Conservation (phyloP, 2,888 invertebrate genomes). For the Campoplex capitator region DNA sequence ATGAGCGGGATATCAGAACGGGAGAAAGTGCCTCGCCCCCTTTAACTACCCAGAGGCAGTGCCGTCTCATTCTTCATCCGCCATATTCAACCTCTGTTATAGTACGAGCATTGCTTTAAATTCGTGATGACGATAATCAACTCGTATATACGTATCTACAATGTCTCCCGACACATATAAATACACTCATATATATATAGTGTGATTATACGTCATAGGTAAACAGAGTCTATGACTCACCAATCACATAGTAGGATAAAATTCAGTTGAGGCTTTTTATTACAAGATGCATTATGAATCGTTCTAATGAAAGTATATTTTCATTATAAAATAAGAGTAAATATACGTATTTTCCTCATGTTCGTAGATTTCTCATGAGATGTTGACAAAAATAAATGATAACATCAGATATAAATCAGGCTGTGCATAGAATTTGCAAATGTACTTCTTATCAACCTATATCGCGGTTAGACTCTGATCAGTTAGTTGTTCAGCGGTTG, state of each 20-base stretch:
- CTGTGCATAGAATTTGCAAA: neutral
- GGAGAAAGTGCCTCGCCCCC: constrained; percentile 70
- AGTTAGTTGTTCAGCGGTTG: too few relatives aligned
- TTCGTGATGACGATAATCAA: constrained; percentile 60
- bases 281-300: neutral
- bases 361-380: neutral
- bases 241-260: constrained; percentile 14
- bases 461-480: too few relatives aligned
- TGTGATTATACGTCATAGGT: constrained; percentile 37
- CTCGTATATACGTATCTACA: neutral
- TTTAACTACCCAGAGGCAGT: constrained; percentile 64
- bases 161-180: neutral
- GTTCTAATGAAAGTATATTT: neutral
- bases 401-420: neutral
- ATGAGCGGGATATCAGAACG: constrained; percentile 49
- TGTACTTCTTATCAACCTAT: too few relatives aligned
- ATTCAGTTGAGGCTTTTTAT: neutral
- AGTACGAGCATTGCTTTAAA: constrained; percentile 48
- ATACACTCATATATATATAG: neutral
- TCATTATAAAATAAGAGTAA: neutral
- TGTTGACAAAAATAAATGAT: neutral
- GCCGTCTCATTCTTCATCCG: constrained; percentile 59
- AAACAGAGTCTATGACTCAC: constrained; percentile 50
- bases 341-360: too few relatives aligned
- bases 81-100: constrained; percentile 20